Base-by-base conservation (phyloP, 2,888 invertebrate genomes). In the Drosophila meridiana region DNA sequence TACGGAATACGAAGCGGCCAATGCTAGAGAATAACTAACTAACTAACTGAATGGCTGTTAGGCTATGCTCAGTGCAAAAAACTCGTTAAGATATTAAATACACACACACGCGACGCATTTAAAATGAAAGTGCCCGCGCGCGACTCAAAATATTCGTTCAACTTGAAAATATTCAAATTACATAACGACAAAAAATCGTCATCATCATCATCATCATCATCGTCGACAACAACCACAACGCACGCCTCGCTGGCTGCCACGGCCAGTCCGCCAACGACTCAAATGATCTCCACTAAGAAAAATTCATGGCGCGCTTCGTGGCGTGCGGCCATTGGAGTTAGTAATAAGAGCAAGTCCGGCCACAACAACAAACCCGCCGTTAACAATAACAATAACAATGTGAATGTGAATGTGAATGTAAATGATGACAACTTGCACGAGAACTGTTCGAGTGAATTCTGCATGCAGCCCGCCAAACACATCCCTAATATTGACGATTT, bases 151-250 rank as follows among this genome's bases (percentile, higher is more conserved):
- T 92, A 85, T 88, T 91, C 92, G 48, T 82, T 90, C 68, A 91
- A 92, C 87, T 92, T 92, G 76, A 92, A 92, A 86, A 89, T 90
- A 76, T 88, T 92, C 58, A 92, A 92, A 87, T 82, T 92, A 72
- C 92, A 90, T 84, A 83, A 85, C 88, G 91, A 88, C 65, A 89
- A 91, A 67, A 91, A 91, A 78, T 53, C 79, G 52, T 36, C 65
- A 48, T 11, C 79, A 52, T 14, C 40, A 40, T 40, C 65, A 50
- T 14, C 79, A 52, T 4, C 47, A 28, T 6, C 47, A 26, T 13
- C 47, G 5, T 6, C 47, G 7, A 4, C 43, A 20, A 32, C 66
- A 47, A 14, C 32, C 28, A 20, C 61, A 42, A 43, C 74, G n/a
- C 52, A 77, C 55, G 76, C 73, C 57, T 68, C 78, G 34, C 36